Evolutionary conservation across 2,113 vertebrate species (phyloP), one percentile per base, ranked within the genome.

Genomic region (Laterallus jamaicensis): DNA sequence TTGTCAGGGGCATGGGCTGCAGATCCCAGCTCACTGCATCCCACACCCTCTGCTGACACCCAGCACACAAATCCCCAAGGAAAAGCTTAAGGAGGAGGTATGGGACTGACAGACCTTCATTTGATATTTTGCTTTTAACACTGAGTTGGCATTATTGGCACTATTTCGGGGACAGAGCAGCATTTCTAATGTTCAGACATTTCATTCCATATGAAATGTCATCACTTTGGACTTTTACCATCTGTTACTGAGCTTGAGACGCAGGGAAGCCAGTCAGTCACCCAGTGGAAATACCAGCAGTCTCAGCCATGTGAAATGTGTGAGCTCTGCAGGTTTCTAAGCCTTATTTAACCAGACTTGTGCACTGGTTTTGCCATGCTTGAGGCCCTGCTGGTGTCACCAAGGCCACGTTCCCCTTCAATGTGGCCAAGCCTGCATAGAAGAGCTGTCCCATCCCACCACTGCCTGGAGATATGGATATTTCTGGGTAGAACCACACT

Each of bases 331-430:
- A 67, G 12, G 26, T 77, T 50, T 37, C 60, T 26, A 1, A 64
- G 15, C 52, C 54, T 55, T 49, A 11, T 56, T 81, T 37, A 39
- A 19, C 20, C 10, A 35, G n/a, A 10, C 10, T 32, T 12, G 7
- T 11, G 14, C 1, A 0, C 1, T 78, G 47, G 0, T 74, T 77
- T 40, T 42, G 4, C n/a, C 0, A 0, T 14, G 31, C 37, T 55
- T 2, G 7, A 35, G 50, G 32, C 26, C 29, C 40, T 19, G 28
- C 13, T 75, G 35, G 40, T 4, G 1, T 50, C n/a, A 10, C 25
- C 13, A 26, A 88, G 40, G 40, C 40, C 26, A 50, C 15, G 4
- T 85, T 31, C 25, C 16, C 29, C 0, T 20, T 3, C 5, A n/a
- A 11, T 10, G 59, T 31, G 63, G 17, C 25, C 31, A 4, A 85